These are phyloP conservation scores for Drosophila seguyi DNA, from an alignment of 1,140 invertebrate genomes.

Conservation along the genomic window DNA sequence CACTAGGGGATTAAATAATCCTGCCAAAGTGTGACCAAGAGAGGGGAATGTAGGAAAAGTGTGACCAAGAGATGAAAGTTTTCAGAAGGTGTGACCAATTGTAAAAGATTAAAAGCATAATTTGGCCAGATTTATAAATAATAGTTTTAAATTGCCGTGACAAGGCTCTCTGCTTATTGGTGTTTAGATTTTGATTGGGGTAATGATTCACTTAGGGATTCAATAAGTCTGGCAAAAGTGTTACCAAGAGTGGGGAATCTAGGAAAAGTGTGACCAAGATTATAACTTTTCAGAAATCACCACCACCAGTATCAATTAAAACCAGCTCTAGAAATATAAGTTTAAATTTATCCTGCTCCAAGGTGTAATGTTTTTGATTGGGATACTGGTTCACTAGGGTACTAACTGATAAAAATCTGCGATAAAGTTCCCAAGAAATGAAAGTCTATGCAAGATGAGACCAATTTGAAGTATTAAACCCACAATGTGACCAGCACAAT, in stretches of 20 bases:
- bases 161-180: too few relatives aligned
- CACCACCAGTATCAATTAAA: too few relatives aligned
- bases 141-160: neutral
- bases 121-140: neutral
- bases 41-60: neutral
- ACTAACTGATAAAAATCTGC: too few relatives aligned
- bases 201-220: too few relatives aligned
- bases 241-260: too few relatives aligned
- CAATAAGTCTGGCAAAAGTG: too few relatives aligned
- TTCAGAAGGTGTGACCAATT: neutral
- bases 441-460: too few relatives aligned
- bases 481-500: neutral
- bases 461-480: too few relatives aligned
- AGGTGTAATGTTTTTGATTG: too few relatives aligned
- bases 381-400: too few relatives aligned
- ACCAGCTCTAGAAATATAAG: neutral
- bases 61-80: neutral
- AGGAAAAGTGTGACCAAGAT: neutral
- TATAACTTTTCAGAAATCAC: neutral
- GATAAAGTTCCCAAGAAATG: too few relatives aligned
- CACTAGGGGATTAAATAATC: slow-evolving; percentile 1
- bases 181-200: too few relatives aligned
- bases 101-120: neutral
- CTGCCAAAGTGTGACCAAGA: slow-evolving; percentile 4
- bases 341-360: neutral